These are phyloP conservation scores for Glossosoma conforme DNA, from an alignment of 1,140 invertebrate species.

Conservation along the genomic window DNA sequence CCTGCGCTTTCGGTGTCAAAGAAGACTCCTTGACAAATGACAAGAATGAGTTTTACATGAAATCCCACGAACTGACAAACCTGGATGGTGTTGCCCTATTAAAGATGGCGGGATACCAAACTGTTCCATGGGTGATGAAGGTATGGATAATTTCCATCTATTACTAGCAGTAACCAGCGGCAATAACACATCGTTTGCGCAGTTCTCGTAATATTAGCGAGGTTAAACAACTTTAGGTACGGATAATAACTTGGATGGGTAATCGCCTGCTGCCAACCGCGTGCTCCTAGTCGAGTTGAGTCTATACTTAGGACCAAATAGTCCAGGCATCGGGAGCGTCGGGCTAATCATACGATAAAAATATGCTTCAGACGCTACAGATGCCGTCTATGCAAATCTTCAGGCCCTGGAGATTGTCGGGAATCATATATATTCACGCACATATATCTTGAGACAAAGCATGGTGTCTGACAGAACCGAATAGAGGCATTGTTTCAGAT, in stretches of 20 bases:
- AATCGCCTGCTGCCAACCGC: background rate
- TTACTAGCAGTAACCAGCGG: too few relatives aligned
- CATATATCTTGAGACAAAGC: too few relatives aligned
- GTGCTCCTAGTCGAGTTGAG: background rate
- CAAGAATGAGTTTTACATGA: slow-evolving; percentile 35
- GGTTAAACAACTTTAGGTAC: background rate
- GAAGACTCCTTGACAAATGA: slow-evolving; percentile 33
- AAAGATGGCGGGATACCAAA: background rate
- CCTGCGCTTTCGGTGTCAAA: slow-evolving; percentile 37
- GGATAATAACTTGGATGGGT: background rate
- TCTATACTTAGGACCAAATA: background rate
- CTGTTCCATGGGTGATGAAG: slow-evolving; percentile 8
- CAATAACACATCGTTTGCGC: too few relatives aligned
- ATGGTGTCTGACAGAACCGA: too few relatives aligned
- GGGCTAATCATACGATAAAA: too few relatives aligned
- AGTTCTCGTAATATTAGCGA: too few relatives aligned
- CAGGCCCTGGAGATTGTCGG: too few relatives aligned
- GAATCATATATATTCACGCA: too few relatives aligned
- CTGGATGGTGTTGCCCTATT: background rate
- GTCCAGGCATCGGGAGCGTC: too few relatives aligned
- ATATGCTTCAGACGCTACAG: too few relatives aligned
- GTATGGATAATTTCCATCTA: too few relatives aligned
- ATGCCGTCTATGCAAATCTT: too few relatives aligned
- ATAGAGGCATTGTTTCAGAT: background rate
- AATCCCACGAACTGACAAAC: slow-evolving; percentile 2